Evolutionary conservation across 2,113 vertebrate species (phyloP).

Genomic region (Dryoscopus gambensis): DNA sequence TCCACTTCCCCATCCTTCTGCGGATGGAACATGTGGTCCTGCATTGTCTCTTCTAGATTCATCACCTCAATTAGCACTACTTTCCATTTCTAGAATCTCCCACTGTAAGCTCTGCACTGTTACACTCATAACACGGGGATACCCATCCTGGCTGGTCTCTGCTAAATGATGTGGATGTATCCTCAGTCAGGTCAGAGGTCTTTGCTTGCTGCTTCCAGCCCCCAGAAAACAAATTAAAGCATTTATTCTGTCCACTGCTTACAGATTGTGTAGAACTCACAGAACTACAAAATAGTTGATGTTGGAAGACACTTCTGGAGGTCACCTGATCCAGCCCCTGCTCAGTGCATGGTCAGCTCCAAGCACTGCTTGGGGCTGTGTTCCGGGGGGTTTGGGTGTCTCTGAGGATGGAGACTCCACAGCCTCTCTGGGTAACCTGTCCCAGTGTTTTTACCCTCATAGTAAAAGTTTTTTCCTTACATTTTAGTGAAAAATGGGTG

Average conservation of each 20-base stretch:
- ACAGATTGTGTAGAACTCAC: neutral
- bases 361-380: neutral
- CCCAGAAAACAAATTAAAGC: neutral
- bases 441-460: neutral
- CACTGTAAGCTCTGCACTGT: neutral
- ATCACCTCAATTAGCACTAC: neutral
- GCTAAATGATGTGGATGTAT: neutral
- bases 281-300: neutral
- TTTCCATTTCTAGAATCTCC: neutral
- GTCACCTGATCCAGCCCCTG: neutral
- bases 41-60: neutral
- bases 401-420: neutral
- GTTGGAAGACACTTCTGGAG: neutral
- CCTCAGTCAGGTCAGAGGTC: neutral
- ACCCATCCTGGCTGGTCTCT: neutral
- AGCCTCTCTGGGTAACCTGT: neutral
- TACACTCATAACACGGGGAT: neutral
- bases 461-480: neutral
- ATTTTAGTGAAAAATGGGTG: neutral
- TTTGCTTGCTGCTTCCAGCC: neutral
- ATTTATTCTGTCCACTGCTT: neutral
- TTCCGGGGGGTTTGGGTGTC: neutral
- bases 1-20: neutral
- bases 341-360: neutral
- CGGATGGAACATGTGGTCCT: neutral